Conservation (phyloP, 1,140 invertebrate genomes). For the Drosophila tsacasi region DNA sequence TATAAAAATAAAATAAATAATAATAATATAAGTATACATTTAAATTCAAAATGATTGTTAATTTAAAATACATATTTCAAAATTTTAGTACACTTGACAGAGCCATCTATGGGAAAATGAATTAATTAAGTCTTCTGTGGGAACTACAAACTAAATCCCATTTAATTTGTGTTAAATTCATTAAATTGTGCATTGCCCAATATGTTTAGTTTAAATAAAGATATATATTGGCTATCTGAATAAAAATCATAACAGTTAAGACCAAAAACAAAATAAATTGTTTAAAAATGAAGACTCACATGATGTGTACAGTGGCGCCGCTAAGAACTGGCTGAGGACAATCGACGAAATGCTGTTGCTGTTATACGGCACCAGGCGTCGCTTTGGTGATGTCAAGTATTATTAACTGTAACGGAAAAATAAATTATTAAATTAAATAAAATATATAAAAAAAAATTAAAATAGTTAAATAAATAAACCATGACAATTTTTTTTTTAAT, state of each 20-base stretch:
- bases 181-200: not conserved
- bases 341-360: not conserved
- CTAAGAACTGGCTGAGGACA: not conserved
- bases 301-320: not conserved
- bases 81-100: not conserved
- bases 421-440: not conserved
- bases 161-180: not conserved
- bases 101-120: not conserved
- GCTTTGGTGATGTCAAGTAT: not conserved
- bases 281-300: not conserved
- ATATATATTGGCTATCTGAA: not conserved
- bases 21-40: not conserved
- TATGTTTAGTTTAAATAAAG: not conserved
- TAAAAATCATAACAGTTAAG: rapidly evolving
- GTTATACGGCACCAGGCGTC: not conserved
- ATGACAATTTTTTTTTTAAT: no score
- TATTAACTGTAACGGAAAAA: not conserved
- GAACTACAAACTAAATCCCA: not conserved
- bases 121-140: not conserved
- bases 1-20: no score
- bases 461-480: no score
- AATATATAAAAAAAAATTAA: not conserved
- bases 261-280: no score
- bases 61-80: not conserved
- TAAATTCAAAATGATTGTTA: not conserved